These are phyloP conservation scores for Todus mexicanus DNA, from an alignment of 2,797 vertebrate genomes.

Conservation along the genomic window DNA sequence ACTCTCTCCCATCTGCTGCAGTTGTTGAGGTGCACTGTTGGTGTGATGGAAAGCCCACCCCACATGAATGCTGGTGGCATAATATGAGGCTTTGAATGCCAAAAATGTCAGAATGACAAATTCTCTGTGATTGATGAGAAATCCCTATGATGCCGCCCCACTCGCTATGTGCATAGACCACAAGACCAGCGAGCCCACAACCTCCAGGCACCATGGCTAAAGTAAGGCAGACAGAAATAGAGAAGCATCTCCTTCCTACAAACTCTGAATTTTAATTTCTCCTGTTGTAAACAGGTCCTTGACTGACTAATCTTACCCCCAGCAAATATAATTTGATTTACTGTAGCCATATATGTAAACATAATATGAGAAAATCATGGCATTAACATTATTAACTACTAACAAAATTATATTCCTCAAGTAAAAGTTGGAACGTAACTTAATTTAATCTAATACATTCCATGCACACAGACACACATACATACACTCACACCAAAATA, in stretches of 20 bases:
- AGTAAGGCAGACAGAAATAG: neutral
- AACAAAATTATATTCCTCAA: slow-evolving; percentile 66
- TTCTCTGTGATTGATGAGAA: neutral
- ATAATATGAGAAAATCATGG: slow-evolving; percentile 57
- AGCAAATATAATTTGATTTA: slow-evolving; percentile 64
- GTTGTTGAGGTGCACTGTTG: neutral
- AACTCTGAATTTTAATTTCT: slow-evolving; percentile 24
- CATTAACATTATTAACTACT: slow-evolving; percentile 63
- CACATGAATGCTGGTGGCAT: neutral
- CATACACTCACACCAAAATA: slow-evolving; percentile 45
- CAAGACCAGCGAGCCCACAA: rapidly evolving
- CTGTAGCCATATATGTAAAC: slow-evolving; percentile 51
- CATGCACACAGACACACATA: slow-evolving; percentile 47
- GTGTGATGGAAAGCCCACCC: neutral
- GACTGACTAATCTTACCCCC: slow-evolving; percentile 43
- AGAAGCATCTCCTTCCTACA: neutral
- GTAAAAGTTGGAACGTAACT: slow-evolving; percentile 51
- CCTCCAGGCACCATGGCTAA: neutral
- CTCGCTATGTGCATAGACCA: rapidly evolving
- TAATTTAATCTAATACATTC: slow-evolving; percentile 67
- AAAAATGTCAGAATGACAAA: slow-evolving; percentile 3
- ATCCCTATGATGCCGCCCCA: neutral
- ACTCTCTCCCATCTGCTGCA: neutral
- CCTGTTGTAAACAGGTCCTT: slow-evolving; percentile 20
- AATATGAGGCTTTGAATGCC: neutral